Evolutionary conservation across 2,797 vertebrate species (phyloP).

Genomic region (Acanthornis magna): DNA sequence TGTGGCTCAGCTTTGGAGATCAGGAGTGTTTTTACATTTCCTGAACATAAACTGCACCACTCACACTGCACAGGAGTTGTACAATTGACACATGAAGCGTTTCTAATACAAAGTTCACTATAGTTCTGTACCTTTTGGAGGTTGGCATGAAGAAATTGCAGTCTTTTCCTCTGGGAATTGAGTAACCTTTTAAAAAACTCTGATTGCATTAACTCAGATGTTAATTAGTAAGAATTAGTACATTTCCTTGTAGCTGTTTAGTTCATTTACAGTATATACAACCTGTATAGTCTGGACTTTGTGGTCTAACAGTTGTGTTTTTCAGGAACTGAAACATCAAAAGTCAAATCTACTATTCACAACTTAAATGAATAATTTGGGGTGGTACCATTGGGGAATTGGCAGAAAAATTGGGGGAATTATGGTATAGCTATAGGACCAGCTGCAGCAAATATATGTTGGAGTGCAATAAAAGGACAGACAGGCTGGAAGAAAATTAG

Average conservation of each 20-base stretch:
- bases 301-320: neutral
- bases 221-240: constrained; percentile 6
- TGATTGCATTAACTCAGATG: neutral
- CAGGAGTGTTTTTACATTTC: neutral
- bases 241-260: neutral
- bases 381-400: neutral
- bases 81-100: neutral
- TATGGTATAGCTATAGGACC: accelerated
- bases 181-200: neutral
- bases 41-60: neutral
- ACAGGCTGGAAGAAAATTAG: neutral
- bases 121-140: neutral
- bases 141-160: neutral
- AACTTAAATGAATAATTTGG: neutral
- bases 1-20: neutral
- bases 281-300: neutral
- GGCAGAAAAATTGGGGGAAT: neutral
- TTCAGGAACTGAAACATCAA: neutral
- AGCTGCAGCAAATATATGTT: neutral
- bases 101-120: neutral
- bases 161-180: neutral
- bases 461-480: neutral
- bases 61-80: neutral
- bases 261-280: neutral
- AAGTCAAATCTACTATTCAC: neutral